Percentiles rank a stretch among this genome's conserved stretches.
Conservation (phyloP, 2,888 invertebrate genomes). For the Rapana venosa region DNA sequence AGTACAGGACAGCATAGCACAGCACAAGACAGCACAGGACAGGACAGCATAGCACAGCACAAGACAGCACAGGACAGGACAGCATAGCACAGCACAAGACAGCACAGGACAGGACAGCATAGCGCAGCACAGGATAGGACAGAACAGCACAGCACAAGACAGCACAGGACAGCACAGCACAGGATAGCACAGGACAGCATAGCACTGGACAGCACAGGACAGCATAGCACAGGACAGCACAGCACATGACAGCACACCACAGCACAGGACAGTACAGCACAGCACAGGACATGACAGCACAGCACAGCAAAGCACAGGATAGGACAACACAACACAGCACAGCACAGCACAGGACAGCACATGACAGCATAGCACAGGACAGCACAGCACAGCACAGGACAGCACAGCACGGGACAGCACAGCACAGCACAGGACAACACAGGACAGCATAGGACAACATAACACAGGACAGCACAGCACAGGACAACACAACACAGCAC, state of each 20-base stretch:
- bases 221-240: neutral
- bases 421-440: too few relatives aligned
- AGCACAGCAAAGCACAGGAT: too few relatives aligned
- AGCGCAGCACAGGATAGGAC: neutral
- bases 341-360: too few relatives aligned
- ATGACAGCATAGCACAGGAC: too few relatives aligned
- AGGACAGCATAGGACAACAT: too few relatives aligned
- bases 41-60: neutral
- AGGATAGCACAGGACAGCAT: neutral
- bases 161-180: neutral
- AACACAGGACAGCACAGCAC: too few relatives aligned
- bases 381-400: too few relatives aligned
- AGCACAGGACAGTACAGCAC: neutral
- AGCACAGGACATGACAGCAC: too few relatives aligned
- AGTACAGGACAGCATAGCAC: constrained; percentile 3
- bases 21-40: neutral
- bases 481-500: too few relatives aligned
- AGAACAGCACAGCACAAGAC: neutral
- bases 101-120: neutral
- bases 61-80: neutral
- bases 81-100: neutral
- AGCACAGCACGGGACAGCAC: too few relatives aligned
- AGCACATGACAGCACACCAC: neutral
- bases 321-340: too few relatives aligned
- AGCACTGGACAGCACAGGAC: neutral